Evolutionary conservation across 2,888 invertebrate genomes (phyloP), one percentile per base, ranked within the genome.

Genomic region (Archaeoteleia sp.): DNA sequence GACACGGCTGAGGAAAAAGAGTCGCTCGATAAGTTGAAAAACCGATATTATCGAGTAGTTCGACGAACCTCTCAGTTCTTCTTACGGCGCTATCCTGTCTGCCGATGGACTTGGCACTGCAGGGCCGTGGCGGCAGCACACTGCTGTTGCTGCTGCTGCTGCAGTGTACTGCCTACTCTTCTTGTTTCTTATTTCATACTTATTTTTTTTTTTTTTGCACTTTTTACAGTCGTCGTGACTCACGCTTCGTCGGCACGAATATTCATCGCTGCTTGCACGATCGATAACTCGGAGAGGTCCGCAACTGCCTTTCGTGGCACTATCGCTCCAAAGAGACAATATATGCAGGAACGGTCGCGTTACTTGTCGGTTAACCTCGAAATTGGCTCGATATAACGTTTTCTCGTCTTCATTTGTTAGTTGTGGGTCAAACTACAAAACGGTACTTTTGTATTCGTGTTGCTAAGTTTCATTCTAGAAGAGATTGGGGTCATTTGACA

Each of bases 181-280:
- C 13, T 45, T 35, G 43, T 30, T 17, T 43, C 48, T 30, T 13
- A 27, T 48, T 32, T 32, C 17, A 39, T 23, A 23, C 29, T 43
- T 58, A 35, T 35, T 53, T 45, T 42, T 30, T 46, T 17, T 53
- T 35, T 20, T 53, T 53, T 30, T 54, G 25, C 51, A 34, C 53
- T 40, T 37, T 55, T 55, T 48, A 57, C 67, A 63, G 63, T 67
- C 61, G 63, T 51, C 69, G 60, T 71, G 71, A 66, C 66, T 71
- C 68, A 68, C 66, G 61, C 65, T 68, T 49, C 58, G 39, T 25
- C 49, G 58, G 27, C 55, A 60, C 67, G 71, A 69, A 71, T 73
- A 71, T 73, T 72, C 74, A 74, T 74, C 61, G 70, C 54, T 51
- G 57, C 61, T 62, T 43, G 51, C 51, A 51, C 66, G 69, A 73